Percentiles rank a stretch among this genome's conserved stretches.
These are phyloP conservation scores for Delia radicum DNA, from an alignment of 1,140 invertebrate species.

Conservation along the genomic window DNA sequence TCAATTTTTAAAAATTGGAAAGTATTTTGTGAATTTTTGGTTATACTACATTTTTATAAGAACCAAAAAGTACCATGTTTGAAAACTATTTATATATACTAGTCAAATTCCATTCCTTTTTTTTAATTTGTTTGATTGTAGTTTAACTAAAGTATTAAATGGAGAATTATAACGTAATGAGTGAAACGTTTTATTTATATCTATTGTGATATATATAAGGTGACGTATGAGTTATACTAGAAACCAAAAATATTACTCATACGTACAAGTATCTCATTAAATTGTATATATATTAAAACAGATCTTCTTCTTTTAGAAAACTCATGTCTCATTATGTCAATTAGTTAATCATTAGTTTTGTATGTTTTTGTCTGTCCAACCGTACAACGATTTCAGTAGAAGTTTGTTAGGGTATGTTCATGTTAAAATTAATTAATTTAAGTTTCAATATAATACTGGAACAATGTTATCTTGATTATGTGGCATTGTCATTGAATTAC, in stretches of 20 bases:
- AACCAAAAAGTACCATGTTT: too few relatives aligned
- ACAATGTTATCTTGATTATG: not conserved
- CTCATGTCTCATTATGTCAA: not conserved
- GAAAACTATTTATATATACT: too few relatives aligned
- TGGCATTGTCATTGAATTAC: not conserved
- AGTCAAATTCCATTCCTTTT: too few relatives aligned
- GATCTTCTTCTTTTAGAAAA: not conserved
- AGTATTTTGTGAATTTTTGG: too few relatives aligned
- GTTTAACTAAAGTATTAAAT: too few relatives aligned
- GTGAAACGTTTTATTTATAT: too few relatives aligned
- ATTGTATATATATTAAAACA: not conserved
- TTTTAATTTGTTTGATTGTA: too few relatives aligned
- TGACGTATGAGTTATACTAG: not conserved
- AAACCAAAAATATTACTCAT: not conserved
- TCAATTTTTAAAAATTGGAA: too few relatives aligned
- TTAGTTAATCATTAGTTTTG: not conserved
- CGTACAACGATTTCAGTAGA: not conserved
- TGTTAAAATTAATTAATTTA: not conserved
- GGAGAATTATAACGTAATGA: too few relatives aligned
- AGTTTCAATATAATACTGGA: not conserved
- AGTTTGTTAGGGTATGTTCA: not conserved
- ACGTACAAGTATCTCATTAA: not conserved
- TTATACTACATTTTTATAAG: too few relatives aligned
- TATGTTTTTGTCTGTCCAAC: not conserved
- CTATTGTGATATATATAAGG: too few relatives aligned